Evolutionary conservation across 2,113 vertebrate genomes (phyloP).

Genomic region (Brachypodius melanocephalos): DNA sequence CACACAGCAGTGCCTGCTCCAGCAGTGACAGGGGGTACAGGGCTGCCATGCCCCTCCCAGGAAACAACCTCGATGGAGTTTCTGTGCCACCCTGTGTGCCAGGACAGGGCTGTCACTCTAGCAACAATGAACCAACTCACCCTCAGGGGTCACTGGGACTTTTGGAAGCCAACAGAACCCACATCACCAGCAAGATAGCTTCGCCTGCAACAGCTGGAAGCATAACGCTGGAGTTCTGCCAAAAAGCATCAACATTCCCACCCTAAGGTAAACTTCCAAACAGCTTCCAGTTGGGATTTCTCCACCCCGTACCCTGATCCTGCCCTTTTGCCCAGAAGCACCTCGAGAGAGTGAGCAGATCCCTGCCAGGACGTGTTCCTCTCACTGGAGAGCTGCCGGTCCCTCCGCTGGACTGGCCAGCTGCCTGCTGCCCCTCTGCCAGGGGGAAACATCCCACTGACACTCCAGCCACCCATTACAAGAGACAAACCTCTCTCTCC

Average conservation of each 20-base stretch:
- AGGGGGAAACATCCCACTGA: fast-evolving
- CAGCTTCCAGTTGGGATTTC: not conserved
- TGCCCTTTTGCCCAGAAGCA: not conserved
- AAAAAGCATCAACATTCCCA: not conserved
- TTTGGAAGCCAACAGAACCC: not conserved
- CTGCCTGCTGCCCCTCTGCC: not conserved
- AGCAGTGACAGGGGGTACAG: not conserved
- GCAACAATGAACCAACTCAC: not conserved
- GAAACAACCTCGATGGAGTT: not conserved
- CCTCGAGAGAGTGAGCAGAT: not conserved
- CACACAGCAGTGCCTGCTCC: not conserved
- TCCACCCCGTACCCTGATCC: not conserved
- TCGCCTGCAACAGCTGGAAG: not conserved
- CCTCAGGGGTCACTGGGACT: not conserved
- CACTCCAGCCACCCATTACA: too few relatives aligned
- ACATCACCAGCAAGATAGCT: fast-evolving
- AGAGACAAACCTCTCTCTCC: not conserved
- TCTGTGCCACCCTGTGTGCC: not conserved
- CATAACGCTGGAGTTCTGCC: not conserved
- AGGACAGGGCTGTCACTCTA: not conserved
- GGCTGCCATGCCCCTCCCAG: not conserved
- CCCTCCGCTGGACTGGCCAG: not conserved
- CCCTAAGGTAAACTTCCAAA: not conserved
- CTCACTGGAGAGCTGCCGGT: fast-evolving
- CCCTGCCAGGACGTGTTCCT: not conserved